Conservation (phyloP, 2,888 invertebrate genomes). For the Scaptomyza flava region DNA sequence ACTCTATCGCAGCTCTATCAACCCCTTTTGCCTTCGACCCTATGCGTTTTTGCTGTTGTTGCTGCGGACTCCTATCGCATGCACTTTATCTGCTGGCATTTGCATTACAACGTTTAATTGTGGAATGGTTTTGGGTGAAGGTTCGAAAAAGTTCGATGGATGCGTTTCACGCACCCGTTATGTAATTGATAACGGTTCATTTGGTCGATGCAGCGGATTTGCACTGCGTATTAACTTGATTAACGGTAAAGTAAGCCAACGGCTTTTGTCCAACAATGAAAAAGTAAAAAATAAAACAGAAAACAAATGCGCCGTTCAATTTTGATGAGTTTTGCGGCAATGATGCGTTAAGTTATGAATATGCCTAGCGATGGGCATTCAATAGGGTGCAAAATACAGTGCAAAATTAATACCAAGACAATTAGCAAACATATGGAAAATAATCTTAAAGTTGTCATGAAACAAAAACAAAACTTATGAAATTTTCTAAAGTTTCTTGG, state of each 20-base stretch:
- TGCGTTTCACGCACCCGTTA: constrained; percentile 69
- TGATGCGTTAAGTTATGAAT: constrained; percentile 76
- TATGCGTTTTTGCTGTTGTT: not conserved
- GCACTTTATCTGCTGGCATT: constrained; percentile 65
- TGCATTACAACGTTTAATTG: constrained; percentile 72
- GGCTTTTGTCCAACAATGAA: constrained; percentile 21
- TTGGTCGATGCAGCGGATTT: constrained; percentile 55
- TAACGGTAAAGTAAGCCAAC: constrained; percentile 62
- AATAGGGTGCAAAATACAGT: constrained; percentile 13
- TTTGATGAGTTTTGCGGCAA: constrained; percentile 52
- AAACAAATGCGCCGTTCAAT: constrained; percentile 44
- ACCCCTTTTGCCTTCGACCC: constrained; percentile 45
- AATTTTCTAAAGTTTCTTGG: not conserved
- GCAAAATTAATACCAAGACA: not conserved
- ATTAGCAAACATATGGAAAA: not conserved
- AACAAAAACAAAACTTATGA: not conserved
- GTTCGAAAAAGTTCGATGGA: constrained; percentile 24
- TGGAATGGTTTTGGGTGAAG: constrained; percentile 19
- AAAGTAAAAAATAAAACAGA: not conserved
- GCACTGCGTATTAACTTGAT: constrained; percentile 64
- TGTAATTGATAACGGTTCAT: constrained; percentile 79
- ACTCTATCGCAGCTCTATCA: constrained; percentile 24
- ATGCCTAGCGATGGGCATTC: constrained; percentile 15
- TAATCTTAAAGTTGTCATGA: not conserved
- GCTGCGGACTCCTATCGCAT: constrained; percentile 34